Evolutionary conservation across 2,797 vertebrate genomes (phyloP).

Genomic region (Gallinago nigripennis): DNA sequence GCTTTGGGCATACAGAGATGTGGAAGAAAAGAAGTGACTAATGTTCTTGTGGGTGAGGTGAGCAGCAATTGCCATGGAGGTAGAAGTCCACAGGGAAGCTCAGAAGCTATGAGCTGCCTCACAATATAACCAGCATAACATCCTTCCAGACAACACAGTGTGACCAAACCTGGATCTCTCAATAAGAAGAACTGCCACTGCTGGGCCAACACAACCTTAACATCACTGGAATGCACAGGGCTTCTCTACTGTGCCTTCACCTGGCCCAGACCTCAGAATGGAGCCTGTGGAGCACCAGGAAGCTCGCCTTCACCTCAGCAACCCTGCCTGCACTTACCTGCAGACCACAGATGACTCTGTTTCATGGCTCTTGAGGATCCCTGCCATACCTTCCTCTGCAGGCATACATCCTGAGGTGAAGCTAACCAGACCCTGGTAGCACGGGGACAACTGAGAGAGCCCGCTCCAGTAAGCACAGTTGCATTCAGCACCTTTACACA

Average conservation of each 20-base stretch:
- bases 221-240: neutral
- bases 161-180: neutral
- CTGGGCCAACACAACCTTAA: neutral
- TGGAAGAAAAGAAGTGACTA: neutral
- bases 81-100: neutral
- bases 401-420: accelerated
- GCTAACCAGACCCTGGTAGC: neutral
- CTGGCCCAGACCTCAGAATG: neutral
- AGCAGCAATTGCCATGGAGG: neutral
- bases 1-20: neutral
- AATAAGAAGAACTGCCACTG: neutral
- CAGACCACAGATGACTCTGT: neutral
- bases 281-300: accelerated
- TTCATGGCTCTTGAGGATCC: neutral
- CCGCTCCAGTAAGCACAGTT: neutral
- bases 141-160: neutral
- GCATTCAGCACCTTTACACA: accelerated
- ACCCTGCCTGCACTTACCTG: neutral
- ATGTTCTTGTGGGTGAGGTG: accelerated
- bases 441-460: neutral
- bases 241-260: neutral
- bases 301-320: accelerated
- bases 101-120: neutral
- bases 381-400: neutral
- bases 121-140: neutral